Evolutionary conservation across 2,888 invertebrate species (phyloP).

Genomic region (Macrophya alboannulata): DNA sequence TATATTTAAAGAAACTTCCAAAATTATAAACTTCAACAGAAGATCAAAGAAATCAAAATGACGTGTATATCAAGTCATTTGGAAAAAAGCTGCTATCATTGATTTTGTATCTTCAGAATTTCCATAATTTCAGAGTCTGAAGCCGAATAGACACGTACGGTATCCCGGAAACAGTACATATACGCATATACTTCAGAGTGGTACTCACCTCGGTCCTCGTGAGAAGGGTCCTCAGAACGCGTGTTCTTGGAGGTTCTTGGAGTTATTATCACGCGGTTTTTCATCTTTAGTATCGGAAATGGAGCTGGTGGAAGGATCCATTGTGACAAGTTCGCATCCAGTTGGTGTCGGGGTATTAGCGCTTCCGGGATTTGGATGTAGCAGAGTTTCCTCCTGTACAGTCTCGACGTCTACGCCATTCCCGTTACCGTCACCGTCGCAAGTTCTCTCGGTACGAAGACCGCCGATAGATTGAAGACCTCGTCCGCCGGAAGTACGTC

Average conservation of each 20-base stretch:
- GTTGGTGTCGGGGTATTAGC: slow-evolving; percentile 64
- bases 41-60: background rate
- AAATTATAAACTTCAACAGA: no score
- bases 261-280: background rate
- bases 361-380: background rate
- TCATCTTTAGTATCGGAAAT: slow-evolving; percentile 24
- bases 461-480: slow-evolving; percentile 26
- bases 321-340: slow-evolving; percentile 72
- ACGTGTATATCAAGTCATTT: background rate
- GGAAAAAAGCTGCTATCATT: background rate
- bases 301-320: slow-evolving; percentile 67
- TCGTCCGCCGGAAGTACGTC: slow-evolving; percentile 44
- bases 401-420: slow-evolving; percentile 53
- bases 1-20: no score
- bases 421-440: slow-evolving; percentile 45
- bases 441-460: slow-evolving; percentile 46
- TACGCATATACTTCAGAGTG: background rate
- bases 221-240: background rate
- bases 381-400: slow-evolving; percentile 15
- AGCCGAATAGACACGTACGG: background rate
- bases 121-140: background rate
- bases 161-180: background rate
- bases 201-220: background rate
- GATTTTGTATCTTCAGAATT: background rate
- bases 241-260: slow-evolving; percentile 14